Evolutionary conservation across 2,888 invertebrate genomes (phyloP).

Genomic region (Athalia circularis): DNA sequence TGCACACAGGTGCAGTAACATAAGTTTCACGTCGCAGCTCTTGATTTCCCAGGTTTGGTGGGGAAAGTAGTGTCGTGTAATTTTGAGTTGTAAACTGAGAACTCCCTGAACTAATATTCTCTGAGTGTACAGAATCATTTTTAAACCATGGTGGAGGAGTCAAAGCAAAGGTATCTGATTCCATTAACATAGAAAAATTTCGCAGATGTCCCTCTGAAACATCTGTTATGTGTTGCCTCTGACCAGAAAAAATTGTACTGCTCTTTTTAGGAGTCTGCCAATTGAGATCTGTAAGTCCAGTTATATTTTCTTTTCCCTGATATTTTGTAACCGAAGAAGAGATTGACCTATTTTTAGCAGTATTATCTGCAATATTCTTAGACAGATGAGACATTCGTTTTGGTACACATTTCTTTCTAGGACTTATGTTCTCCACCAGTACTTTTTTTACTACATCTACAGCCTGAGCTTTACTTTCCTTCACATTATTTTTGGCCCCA

Average conservation of each 20-base stretch:
- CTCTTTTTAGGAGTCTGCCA: conserved; percentile 40
- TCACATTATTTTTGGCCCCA: conserved; percentile 43
- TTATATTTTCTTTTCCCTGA: conserved; percentile 29
- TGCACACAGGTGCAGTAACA: conserved; percentile 50
- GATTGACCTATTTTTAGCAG: not conserved
- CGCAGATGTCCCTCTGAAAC: conserved; percentile 39
- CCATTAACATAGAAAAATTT: conserved; percentile 50
- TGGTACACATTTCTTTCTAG: not conserved
- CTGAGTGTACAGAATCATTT: not conserved
- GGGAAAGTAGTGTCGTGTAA: conserved; percentile 45
- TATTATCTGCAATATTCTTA: conserved; percentile 7
- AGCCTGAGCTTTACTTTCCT: not conserved
- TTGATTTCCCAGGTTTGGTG: conserved; percentile 38
- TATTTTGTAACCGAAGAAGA: not conserved
- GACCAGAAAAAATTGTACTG: not conserved
- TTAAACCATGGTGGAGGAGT: conserved; percentile 45
- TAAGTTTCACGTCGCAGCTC: conserved; percentile 64
- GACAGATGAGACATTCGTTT: conserved; percentile 15
- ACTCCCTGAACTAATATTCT: conserved; percentile 52
- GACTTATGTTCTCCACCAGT: conserved; percentile 12
- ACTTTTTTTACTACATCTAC: conserved; percentile 1
- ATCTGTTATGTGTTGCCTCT: conserved; percentile 21
- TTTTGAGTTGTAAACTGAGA: conserved; percentile 46
- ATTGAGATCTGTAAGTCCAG: not conserved
- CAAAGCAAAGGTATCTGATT: conserved; percentile 51